Base-by-base conservation (phyloP, 2,113 vertebrate genomes). In the Mystacornis crossleyi region DNA sequence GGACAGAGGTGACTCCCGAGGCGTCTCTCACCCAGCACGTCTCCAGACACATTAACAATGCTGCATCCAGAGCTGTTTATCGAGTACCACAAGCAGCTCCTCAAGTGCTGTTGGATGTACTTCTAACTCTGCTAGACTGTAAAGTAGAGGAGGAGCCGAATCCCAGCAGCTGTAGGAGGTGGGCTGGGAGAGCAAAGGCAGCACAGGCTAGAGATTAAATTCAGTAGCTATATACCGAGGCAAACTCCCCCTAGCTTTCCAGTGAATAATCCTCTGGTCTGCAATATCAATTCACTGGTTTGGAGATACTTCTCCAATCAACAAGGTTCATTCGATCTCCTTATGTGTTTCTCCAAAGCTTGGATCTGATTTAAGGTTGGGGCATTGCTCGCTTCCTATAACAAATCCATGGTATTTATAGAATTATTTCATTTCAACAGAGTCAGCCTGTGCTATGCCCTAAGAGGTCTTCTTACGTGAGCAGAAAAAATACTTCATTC, bases 81-180 rank as follows among this genome's bases (percentile, higher is more conserved):
- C 90, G 51, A 90, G 36, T 54, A 75, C 60, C 79, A 93, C 66
- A 82, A 85, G 79, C 78, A 91, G 50, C 58, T 93, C 69, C 79
- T 81, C 71, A 54, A 83, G 47, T 62, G 65, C 71, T 69, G 4
- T 4, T 43, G 42, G 54, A 21, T 73, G 53, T 51, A 34, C 40
- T 74, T 66, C 66, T 88, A 38, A 50, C 74, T 92, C 62, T 3
- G 5, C 19, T 47, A 65, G 62, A 43, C 62, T 82, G 23, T 58
- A 88, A 90, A 88, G 45, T 2, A 66, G n/a, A 92, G 71, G 77
- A 70, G 62, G 45, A 73, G 34, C 25, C 18, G 33, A 61, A 73
- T 51, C 70, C 40, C 7, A 14, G 53, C 70, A 86, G 89, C 42
- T 65, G 43, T 9, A 70, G 72, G 48, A 86, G 24, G 18, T 77